A percentile compares a stretch with the other conserved stretches of the same genome.
phyloP scores from a whole-genome alignment of 1,140 invertebrate species.

The Calycopis cecrops region DNA sequence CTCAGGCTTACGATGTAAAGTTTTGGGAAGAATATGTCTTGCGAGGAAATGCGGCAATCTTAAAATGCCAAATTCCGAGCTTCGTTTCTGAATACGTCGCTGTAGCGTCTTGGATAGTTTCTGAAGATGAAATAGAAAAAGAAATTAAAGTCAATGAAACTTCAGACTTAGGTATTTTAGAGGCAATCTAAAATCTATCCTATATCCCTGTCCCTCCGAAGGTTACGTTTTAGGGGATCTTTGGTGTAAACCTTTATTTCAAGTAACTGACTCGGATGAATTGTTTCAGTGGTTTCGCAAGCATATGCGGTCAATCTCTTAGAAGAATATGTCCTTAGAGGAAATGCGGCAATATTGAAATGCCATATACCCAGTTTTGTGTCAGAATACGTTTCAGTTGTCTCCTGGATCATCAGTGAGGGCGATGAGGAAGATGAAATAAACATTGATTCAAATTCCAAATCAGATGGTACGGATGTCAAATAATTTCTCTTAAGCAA shows the following conservation, averaged over 20 bases:
- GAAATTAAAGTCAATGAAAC: conserved; percentile 56
- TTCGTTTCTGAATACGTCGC: conserved; percentile 90
- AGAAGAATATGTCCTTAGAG: conserved; percentile 92
- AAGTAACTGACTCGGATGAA: conserved; percentile 28
- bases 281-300: conserved; percentile 91
- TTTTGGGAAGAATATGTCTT: conserved; percentile 93
- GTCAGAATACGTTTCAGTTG: conserved; percentile 89
- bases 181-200: neutral
- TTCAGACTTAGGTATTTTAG: conserved; percentile 47
- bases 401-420: conserved; percentile 89
- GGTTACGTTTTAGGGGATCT: conserved; percentile 8
- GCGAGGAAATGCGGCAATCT: conserved; percentile 89
- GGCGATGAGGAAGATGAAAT: conserved; percentile 57
- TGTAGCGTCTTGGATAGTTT: conserved; percentile 85
- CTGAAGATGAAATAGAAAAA: conserved; percentile 69
- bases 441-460: conserved; percentile 77
- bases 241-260: conserved; percentile 14
- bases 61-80: conserved; percentile 91
- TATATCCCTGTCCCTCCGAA: neutral
- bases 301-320: conserved; percentile 91
- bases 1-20: conserved; percentile 89
- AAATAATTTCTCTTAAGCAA: conserved; percentile 17
- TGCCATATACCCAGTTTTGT: conserved; percentile 95
- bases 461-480: conserved; percentile 79
- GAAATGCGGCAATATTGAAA: conserved; percentile 92